These are phyloP conservation scores for Apotomis capreana DNA, from an alignment of 2,888 invertebrate genomes.

Conservation along the genomic window DNA sequence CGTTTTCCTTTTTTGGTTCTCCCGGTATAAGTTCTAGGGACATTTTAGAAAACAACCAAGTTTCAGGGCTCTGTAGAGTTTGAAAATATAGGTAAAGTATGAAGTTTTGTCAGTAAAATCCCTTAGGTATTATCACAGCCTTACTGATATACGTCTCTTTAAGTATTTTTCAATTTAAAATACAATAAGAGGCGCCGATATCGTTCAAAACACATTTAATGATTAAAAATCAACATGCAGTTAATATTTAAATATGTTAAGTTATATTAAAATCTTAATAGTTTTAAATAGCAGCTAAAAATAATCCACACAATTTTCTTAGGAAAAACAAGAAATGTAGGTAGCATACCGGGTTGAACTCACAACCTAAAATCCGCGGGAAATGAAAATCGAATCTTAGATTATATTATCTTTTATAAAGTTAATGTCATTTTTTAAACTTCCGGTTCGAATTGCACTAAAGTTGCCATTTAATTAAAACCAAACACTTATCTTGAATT, in stretches of 20 bases:
- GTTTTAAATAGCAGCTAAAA: neutral
- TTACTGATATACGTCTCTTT: slow-evolving; percentile 73
- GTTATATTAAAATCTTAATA: neutral
- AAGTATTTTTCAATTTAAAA: slow-evolving; percentile 51
- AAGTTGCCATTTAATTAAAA: neutral
- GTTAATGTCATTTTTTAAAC: slow-evolving; percentile 37
- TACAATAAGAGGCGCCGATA: slow-evolving; percentile 56
- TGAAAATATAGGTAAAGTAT: neutral
- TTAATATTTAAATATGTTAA: neutral
- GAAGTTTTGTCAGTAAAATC: slow-evolving; percentile 5
- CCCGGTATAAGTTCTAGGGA: slow-evolving; percentile 64
- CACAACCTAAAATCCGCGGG: slow-evolving; percentile 33
- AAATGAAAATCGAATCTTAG: slow-evolving; percentile 29
- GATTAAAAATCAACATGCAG: neutral
- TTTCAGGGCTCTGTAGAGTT: slow-evolving; percentile 1
- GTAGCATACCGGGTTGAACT: slow-evolving; percentile 32
- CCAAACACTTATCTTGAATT: neutral
- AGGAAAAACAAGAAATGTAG: neutral
- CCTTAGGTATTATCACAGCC: slow-evolving; percentile 71
- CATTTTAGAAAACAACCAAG: slow-evolving; percentile 49
- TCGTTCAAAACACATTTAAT: slow-evolving; percentile 45
- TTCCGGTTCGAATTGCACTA: slow-evolving; percentile 30
- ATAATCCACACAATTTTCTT: neutral
- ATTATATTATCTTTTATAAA: slow-evolving; percentile 20
- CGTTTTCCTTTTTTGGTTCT: slow-evolving; percentile 58